A percentile compares a stretch with the other conserved stretches of the same genome.
Evolutionary conservation across 2,888 invertebrate species (phyloP).

Genomic region (Orthosia incerta): DNA sequence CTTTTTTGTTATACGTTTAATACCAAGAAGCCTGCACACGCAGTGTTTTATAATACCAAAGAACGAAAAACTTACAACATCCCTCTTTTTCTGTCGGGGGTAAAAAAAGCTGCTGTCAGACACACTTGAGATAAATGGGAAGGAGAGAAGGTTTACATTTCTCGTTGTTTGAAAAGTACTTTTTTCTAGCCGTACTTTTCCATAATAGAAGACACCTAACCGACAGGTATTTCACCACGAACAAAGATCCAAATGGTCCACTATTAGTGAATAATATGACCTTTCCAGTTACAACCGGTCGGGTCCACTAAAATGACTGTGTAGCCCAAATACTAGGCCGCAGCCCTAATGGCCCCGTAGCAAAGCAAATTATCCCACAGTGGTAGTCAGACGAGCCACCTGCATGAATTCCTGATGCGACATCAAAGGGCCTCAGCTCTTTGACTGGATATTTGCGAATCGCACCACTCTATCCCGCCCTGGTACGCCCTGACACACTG

Average conservation of each 20-base stretch:
- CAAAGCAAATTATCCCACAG: constrained; percentile 62
- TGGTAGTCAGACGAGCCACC: constrained; percentile 61
- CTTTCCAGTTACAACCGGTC: background rate
- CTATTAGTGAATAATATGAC: background rate
- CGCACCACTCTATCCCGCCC: constrained; percentile 34
- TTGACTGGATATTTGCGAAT: constrained; percentile 56
- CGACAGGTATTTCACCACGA: background rate
- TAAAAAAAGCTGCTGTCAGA: too few relatives aligned
- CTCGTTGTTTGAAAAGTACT: too few relatives aligned
- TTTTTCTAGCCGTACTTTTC: too few relatives aligned
- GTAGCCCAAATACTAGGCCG: constrained; percentile 12
- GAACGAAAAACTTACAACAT: too few relatives aligned
- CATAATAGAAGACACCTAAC: too few relatives aligned
- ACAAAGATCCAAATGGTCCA: background rate
- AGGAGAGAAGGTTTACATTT: too few relatives aligned
- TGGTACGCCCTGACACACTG: constrained; percentile 9
- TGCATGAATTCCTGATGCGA: constrained; percentile 64
- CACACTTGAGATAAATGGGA: too few relatives aligned
- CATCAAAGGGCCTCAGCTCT: constrained; percentile 64
- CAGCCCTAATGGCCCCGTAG: constrained; percentile 37
- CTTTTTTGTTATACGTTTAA: background rate
- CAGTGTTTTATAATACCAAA: too few relatives aligned
- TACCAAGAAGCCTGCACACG: too few relatives aligned
- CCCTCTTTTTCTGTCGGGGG: too few relatives aligned
- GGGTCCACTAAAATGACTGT: constrained; percentile 6